Conservation (phyloP, 2,113 vertebrate genomes). For the Blennius ocellaris region DNA sequence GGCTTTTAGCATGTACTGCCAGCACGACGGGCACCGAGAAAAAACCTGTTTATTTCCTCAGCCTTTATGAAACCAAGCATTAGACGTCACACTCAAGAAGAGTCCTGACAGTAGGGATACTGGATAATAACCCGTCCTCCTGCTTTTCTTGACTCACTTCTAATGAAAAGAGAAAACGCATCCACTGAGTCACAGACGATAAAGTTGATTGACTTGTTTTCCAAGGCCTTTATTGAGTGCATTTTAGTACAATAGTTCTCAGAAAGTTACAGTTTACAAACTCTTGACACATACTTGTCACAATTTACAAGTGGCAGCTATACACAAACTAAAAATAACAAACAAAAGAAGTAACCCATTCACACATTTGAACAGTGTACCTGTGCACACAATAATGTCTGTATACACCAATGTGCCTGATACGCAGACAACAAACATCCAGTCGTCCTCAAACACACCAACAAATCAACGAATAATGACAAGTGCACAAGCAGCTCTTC, state of each 20-base stretch:
- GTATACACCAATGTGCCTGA: conserved; percentile 57
- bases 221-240: conserved; percentile 87
- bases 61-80: conserved; percentile 55
- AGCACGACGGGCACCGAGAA: conserved; percentile 47
- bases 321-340: conserved; percentile 74
- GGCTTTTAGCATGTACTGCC: conserved; percentile 62
- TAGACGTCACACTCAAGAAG: conserved; percentile 40
- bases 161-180: conserved; percentile 57
- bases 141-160: conserved; percentile 41
- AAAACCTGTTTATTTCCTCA: conserved; percentile 58
- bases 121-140: conserved; percentile 58
- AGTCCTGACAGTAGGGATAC: conserved; percentile 52
- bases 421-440: conserved; percentile 38
- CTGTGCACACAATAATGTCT: conserved; percentile 66
- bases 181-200: conserved; percentile 46
- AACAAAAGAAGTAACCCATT: conserved; percentile 13
- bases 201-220: conserved; percentile 74
- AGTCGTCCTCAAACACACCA: conserved; percentile 27
- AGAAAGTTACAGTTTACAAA: conserved; percentile 88
- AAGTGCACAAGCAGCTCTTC: conserved; percentile 53
- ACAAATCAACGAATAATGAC: conserved; percentile 60
- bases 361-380: conserved; percentile 65
- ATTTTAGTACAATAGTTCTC: conserved; percentile 88
- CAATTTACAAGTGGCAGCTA: conserved; percentile 86
- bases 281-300: conserved; percentile 85